Conservation (phyloP, 2,888 invertebrate genomes). For the Ecdyonurus torrentis region DNA sequence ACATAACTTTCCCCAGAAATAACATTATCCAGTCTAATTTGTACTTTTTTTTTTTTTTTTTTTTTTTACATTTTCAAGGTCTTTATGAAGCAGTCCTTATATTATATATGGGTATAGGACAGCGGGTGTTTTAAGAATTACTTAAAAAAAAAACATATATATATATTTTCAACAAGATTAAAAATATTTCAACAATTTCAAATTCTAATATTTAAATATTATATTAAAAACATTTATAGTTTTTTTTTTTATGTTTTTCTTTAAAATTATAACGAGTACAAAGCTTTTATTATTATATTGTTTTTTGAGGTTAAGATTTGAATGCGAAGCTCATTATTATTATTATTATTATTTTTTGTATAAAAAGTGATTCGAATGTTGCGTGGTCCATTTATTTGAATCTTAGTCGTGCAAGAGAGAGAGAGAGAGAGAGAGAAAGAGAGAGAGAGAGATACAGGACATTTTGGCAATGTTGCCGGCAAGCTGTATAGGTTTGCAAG, state of each 20-base stretch:
- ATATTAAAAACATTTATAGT: background rate
- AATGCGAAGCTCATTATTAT: slow-evolving; percentile 1
- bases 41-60: too few relatives aligned
- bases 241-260: background rate
- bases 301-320: background rate
- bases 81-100: background rate
- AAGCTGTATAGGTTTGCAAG: background rate
- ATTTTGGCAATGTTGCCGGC: slow-evolving; percentile 1
- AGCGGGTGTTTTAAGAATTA: background rate
- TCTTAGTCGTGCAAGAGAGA: background rate
- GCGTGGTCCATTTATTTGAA: slow-evolving; percentile 2
- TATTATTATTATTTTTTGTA: too few relatives aligned
- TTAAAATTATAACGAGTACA: background rate
- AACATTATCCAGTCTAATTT: too few relatives aligned
- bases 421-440: slow-evolving; percentile 2
- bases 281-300: background rate
- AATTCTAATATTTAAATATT: background rate
- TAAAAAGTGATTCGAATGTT: background rate
- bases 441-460: slow-evolving; percentile 4
- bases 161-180: background rate
- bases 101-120: background rate
- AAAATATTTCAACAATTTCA: background rate
- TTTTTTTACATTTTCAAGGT: too few relatives aligned
- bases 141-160: too few relatives aligned
- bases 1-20: too few relatives aligned